Percentiles rank a stretch among this genome's conserved stretches.
phyloP scores from a whole-genome alignment of 2,888 invertebrate species.

The Ophion costatus region DNA sequence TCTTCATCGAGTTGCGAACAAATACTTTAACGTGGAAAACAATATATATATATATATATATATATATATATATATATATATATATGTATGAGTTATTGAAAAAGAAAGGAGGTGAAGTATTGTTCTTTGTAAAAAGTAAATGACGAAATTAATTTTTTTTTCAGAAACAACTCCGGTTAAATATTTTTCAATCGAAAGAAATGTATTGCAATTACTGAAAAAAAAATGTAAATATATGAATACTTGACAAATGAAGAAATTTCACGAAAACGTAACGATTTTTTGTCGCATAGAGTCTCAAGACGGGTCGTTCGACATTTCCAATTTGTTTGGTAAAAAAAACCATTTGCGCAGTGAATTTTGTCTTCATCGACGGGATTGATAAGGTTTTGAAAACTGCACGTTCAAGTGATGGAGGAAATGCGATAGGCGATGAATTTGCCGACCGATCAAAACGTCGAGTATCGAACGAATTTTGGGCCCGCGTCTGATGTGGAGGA shows the following conservation, averaged over 20 bases:
- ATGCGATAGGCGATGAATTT: background rate
- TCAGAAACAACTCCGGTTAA: background rate
- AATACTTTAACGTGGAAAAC: background rate
- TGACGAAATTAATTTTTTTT: background rate
- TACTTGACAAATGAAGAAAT: no score
- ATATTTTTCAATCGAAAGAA: background rate
- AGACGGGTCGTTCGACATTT: no score
- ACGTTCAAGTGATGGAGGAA: background rate
- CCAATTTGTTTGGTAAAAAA: no score
- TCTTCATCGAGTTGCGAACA: background rate
- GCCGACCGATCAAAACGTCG: constrained; percentile 60
- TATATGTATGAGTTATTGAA: no score
- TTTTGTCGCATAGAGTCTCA: no score
- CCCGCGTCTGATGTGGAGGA: background rate
- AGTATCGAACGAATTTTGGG: constrained; percentile 9
- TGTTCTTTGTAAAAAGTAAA: background rate
- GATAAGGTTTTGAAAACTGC: background rate
- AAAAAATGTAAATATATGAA: no score
- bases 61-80: no score
- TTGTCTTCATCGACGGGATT: background rate
- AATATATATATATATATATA: no score
- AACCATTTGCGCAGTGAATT: no score
- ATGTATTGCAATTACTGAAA: no score
- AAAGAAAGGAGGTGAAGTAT: background rate
- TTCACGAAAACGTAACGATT: background rate